A percentile compares a stretch with the other conserved stretches of the same genome.
These are phyloP conservation scores for Epinotia demarniana DNA, from an alignment of 2,888 invertebrate species.

Conservation along the genomic window DNA sequence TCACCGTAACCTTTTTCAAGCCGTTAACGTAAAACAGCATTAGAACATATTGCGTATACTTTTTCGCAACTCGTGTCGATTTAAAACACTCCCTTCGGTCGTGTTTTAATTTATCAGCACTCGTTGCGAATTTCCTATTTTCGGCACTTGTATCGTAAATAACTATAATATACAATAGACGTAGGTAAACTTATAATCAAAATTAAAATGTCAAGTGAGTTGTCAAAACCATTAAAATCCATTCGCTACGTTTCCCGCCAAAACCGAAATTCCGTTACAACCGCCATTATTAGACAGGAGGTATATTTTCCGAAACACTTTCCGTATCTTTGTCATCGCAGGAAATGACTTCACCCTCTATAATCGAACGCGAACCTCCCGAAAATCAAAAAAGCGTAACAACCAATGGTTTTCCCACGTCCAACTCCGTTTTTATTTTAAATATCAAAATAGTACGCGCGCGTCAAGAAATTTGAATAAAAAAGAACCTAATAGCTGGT, in stretches of 20 bases:
- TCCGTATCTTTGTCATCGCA: constrained; percentile 78
- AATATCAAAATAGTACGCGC: constrained; percentile 54
- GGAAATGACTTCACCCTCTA: constrained; percentile 76
- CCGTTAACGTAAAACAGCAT: no score
- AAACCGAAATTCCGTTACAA: constrained; percentile 56
- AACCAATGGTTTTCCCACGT: not conserved
- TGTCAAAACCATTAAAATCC: constrained; percentile 31
- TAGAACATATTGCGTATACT: no score
- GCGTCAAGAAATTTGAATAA: constrained; percentile 62
- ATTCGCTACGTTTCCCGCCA: constrained; percentile 56
- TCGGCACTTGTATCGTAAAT: no score
- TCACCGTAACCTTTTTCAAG: no score
- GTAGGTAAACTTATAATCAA: not conserved
- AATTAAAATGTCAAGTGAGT: constrained; percentile 20
- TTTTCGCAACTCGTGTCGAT: no score
- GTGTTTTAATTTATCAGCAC: no score
- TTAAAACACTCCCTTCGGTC: no score
- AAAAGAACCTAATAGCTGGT: constrained; percentile 57
- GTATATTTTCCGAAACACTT: constrained; percentile 56
- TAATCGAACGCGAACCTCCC: constrained; percentile 62
- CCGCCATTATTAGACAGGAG: constrained; percentile 56
- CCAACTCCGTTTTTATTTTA: not conserved
- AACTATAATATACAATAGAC: not conserved
- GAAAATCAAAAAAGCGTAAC: not conserved
- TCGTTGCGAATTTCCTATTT: no score